Percentiles rank a stretch among this genome's conserved stretches.
phyloP scores from a whole-genome alignment of 2,113 vertebrate species.

The Pholis gunnellus region DNA sequence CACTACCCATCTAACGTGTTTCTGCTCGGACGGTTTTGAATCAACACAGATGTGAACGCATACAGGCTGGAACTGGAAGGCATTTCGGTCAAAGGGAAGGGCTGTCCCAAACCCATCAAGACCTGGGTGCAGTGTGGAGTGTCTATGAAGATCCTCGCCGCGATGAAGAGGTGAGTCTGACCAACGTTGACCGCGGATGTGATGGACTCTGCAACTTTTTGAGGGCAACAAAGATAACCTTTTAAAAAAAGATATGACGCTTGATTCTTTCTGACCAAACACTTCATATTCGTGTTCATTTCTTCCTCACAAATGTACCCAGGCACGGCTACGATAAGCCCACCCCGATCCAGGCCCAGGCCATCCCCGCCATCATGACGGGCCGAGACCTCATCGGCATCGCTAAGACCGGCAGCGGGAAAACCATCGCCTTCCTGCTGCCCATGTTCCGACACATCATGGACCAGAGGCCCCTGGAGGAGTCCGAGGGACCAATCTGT shows the following conservation, averaged over 20 bases:
- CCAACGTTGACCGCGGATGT: background rate
- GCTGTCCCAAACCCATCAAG: constrained; percentile 98
- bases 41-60: constrained; percentile 88
- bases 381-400: constrained; percentile 97
- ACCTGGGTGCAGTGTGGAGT: constrained; percentile 99
- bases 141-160: constrained; percentile 97
- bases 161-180: constrained; percentile 93
- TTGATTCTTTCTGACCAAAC: background rate
- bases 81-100: constrained; percentile 96
- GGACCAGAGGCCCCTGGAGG: constrained; percentile 96
- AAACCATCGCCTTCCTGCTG: constrained; percentile 97
- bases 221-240: no score
- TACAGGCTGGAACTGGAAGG: constrained; percentile 95
- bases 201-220: background rate
- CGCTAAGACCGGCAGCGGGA: constrained; percentile 98
- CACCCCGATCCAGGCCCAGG: constrained; percentile 96
- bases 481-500: constrained; percentile 96
- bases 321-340: constrained; percentile 98
- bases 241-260: background rate
- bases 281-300: background rate
- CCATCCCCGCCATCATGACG: constrained; percentile 97
- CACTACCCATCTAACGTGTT: background rate
- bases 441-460: constrained; percentile 99
- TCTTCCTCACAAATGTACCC: background rate
- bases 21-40: background rate